Percentiles rank a stretch among this genome's conserved stretches.
Conservation (phyloP, 2,797 vertebrate species). For the Falco biarmicus region DNA sequence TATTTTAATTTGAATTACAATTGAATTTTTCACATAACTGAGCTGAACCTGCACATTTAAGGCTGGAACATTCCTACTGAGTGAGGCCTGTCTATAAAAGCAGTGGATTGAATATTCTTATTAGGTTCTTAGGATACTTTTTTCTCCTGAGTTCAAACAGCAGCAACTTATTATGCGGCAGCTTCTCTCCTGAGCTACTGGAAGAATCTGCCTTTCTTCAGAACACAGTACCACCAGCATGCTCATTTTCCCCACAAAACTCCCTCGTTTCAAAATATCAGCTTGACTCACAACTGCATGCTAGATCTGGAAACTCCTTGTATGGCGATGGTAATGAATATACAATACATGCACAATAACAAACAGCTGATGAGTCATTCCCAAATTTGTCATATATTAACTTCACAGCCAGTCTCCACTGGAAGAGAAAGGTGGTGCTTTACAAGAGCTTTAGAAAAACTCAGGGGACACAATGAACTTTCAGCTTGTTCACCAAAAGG, state of each 20-base stretch:
- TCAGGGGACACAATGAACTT: neutral
- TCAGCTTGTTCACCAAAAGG: neutral
- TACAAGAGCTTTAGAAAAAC: neutral
- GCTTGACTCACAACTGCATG: slow-evolving; percentile 35
- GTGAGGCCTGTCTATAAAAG: neutral
- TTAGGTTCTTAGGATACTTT: slow-evolving; percentile 15
- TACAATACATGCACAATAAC: neutral
- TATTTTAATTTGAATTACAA: slow-evolving; percentile 47
- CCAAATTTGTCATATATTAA: slow-evolving; percentile 9
- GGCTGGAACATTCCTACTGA: neutral
- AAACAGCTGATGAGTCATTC: slow-evolving; percentile 31
- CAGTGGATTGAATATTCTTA: slow-evolving; percentile 36
- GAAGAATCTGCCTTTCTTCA: slow-evolving; percentile 22
- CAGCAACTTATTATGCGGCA: neutral
- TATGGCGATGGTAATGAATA: neutral
- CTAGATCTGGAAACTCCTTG: neutral
- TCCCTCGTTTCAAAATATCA: slow-evolving; percentile 5
- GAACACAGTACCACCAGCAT: neutral
- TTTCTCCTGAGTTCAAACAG: slow-evolving; percentile 38
- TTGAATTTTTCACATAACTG: neutral
- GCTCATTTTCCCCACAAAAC: slow-evolving; percentile 23
- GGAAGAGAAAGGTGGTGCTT: neutral
- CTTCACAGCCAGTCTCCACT: neutral
- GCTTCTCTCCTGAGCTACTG: neutral
- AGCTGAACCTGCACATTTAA: slow-evolving; percentile 8